These are phyloP conservation scores for Lathronympha strigana DNA, from an alignment of 2,888 invertebrate species.

Conservation along the genomic window DNA sequence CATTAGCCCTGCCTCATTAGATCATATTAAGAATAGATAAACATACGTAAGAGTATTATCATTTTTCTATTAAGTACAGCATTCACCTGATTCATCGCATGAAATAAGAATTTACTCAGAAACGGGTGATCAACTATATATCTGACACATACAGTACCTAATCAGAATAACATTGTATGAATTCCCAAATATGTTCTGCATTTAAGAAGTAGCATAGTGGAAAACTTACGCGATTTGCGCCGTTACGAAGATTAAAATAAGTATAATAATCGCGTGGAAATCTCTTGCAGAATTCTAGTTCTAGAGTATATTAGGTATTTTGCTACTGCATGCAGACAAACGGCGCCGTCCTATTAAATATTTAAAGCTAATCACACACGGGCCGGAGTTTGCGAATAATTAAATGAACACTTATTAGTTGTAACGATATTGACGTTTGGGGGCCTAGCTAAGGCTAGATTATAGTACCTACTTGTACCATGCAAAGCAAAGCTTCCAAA, in stretches of 20 bases:
- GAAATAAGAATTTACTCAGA: neutral
- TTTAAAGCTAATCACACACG: slow-evolving; percentile 14
- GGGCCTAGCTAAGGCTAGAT: neutral
- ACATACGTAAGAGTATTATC: too few relatives aligned
- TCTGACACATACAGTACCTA: neutral
- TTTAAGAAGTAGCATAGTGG: neutral
- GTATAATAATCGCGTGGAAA: neutral
- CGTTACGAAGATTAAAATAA: neutral
- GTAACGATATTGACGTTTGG: neutral
- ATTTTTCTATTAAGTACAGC: too few relatives aligned
- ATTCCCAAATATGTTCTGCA: neutral
- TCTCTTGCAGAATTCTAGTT: neutral
- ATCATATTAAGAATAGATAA: too few relatives aligned
- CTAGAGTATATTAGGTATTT: neutral
- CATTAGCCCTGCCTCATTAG: too few relatives aligned
- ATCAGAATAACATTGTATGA: neutral
- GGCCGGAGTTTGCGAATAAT: slow-evolving; percentile 6
- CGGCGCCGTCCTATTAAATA: slow-evolving; percentile 4
- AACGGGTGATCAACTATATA: neutral
- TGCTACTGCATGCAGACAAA: slow-evolving; percentile 7
- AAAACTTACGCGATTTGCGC: neutral
- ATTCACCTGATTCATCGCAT: neutral
- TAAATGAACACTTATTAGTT: slow-evolving; percentile 8
- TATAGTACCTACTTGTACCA: too few relatives aligned
- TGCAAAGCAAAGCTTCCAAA: too few relatives aligned